Percentiles rank a stretch among this genome's conserved stretches.
Conservation (phyloP, 2,888 invertebrate genomes). For the Nasonia oneida region DNA sequence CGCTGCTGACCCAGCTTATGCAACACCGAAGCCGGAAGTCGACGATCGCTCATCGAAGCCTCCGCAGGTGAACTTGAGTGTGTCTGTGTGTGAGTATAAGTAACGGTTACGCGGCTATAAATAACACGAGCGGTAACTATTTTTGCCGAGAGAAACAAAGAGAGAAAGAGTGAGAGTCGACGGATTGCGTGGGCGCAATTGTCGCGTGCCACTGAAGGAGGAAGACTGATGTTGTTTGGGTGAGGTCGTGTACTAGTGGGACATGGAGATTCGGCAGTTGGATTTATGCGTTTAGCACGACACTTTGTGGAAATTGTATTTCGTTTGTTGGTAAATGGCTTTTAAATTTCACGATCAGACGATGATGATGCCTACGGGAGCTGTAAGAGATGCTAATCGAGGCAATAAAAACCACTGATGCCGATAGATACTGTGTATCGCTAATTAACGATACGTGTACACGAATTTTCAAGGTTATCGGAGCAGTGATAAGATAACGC, state of each 20-base stretch:
- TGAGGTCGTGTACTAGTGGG: neutral
- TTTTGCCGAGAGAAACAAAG: constrained; percentile 63
- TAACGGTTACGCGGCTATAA: constrained; percentile 59
- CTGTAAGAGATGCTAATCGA: neutral
- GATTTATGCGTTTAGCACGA: neutral
- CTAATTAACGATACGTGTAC: neutral
- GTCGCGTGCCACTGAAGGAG: constrained; percentile 28
- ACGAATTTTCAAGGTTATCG: neutral
- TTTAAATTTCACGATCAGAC: neutral
- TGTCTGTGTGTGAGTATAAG: neutral
- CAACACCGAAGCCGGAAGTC: neutral
- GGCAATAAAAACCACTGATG: neutral
- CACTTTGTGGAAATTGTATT: neutral
- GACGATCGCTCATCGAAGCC: constrained; percentile 33
- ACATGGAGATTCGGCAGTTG: neutral
- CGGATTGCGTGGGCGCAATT: constrained; percentile 40
- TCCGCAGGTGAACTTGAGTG: constrained; percentile 27
- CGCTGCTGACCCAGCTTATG: constrained; percentile 30
- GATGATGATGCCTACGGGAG: neutral
- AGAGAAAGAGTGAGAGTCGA: constrained; percentile 16
- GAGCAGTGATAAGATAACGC: neutral
- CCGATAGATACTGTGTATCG: neutral
- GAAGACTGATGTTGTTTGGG: constrained; percentile 17
- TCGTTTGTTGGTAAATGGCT: neutral
- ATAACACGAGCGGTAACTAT: constrained; percentile 66